These are phyloP conservation scores for Achroia grisella DNA, from an alignment of 1,140 invertebrate genomes.

Conservation along the genomic window DNA sequence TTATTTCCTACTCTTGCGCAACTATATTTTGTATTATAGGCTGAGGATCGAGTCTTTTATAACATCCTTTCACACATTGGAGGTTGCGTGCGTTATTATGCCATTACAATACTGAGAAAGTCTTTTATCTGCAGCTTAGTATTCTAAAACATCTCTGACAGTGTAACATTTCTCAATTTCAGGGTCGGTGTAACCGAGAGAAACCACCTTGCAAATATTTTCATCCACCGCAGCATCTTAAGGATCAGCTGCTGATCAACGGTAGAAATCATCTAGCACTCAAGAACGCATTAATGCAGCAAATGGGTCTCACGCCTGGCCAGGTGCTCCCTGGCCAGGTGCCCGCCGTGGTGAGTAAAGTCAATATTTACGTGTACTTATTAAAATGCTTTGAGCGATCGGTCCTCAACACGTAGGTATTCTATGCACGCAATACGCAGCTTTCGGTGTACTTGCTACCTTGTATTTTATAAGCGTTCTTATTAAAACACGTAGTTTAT, in stretches of 20 bases:
- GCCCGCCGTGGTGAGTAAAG: slow-evolving; percentile 88
- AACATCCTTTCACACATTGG: no score
- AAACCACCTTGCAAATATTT: slow-evolving; percentile 99
- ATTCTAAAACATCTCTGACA: no score
- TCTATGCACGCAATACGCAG: slow-evolving; percentile 59
- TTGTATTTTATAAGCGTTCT: slow-evolving; percentile 42
- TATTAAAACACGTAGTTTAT: slow-evolving; percentile 44
- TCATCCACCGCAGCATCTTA: slow-evolving; percentile 99
- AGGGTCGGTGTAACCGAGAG: slow-evolving; percentile 99
- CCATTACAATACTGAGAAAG: no score
- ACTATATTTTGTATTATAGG: no score
- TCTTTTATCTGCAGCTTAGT: no score
- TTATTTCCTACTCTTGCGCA: no score
- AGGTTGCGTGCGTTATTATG: no score
- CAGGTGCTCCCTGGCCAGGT: slow-evolving; percentile 93
- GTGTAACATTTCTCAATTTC: slow-evolving; percentile 27
- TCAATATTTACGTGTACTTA: slow-evolving; percentile 1
- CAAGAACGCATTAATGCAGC: slow-evolving; percentile 97
- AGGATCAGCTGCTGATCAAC: slow-evolving; percentile 99
- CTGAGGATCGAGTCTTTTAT: no score
- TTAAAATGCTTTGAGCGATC: slow-evolving; percentile 61
- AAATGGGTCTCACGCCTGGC: slow-evolving; percentile 92
- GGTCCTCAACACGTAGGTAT: slow-evolving; percentile 46
- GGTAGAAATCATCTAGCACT: slow-evolving; percentile 98
- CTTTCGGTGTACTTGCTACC: slow-evolving; percentile 62